Evolutionary conservation across 2,113 vertebrate species (phyloP), one percentile per base, ranked within the genome.

Genomic region (Synchiropus splendidus): DNA sequence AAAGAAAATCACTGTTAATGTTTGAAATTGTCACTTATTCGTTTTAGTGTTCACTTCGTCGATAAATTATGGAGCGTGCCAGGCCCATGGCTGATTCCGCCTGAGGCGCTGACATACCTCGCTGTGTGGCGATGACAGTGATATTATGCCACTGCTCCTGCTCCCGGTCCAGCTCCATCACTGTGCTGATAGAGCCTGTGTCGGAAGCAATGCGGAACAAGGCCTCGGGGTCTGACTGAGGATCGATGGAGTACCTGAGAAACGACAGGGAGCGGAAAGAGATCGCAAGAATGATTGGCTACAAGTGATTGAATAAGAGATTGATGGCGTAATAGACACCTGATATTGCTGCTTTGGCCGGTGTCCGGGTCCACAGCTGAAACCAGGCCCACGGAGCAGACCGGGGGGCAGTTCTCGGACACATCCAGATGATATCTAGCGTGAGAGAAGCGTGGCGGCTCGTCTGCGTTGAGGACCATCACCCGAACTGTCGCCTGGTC

Each of bases 201-300:
- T 89, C 86, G 1, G 90, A 86, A 54, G 87, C 75, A 12, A 94
- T 89, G 40, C 86, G 88, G 78, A 94, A 94, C 74, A 87, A 75
- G 6, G 74, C 83, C 67, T 89, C 86, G 0, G 86, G 87, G 49
- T 94, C 90, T 5, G 90, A 89, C 73, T 86, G 75, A 2, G 88
- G 88, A 49, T 89, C 86, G 70, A 92, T 89, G 61, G 89, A 89
- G 74, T 89, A 90, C 68, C 89, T 91, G 65, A 21, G 54, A 61
- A 12, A 48, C 11, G 31, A 36, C 36, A 36, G 41, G 1, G 44
- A 11, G n/a, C 18, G 5, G n/a, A n/a, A n/a, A n/a, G n/a, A 5
- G 37, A 30, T 34, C 10, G 42, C 48, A 11, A 1, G 42, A 38
- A n/a, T n/a, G n/a, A n/a, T n/a, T n/a, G n/a, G n/a, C n/a, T n/a